Conservation (phyloP, 2,888 invertebrate genomes). For the Drosophila nr. fundita region DNA sequence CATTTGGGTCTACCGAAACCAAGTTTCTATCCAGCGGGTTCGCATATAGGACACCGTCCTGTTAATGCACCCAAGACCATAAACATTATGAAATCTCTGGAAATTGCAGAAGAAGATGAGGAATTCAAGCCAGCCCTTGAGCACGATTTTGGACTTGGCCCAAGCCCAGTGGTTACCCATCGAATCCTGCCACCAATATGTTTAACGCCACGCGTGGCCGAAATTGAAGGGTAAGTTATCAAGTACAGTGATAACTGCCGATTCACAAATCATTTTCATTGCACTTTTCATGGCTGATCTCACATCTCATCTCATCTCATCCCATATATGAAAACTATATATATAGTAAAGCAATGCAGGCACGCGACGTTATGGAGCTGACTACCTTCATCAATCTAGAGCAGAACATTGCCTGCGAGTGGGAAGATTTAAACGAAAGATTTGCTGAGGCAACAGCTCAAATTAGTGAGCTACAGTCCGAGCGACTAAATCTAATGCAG, state of each 20-base stretch:
- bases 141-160: constrained; percentile 22
- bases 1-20: constrained; percentile 63
- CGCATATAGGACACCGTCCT: constrained; percentile 8
- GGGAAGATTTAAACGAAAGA: constrained; percentile 68
- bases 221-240: constrained; percentile 39
- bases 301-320: constrained; percentile 8
- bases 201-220: constrained; percentile 59
- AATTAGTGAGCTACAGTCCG: constrained; percentile 57
- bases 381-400: constrained; percentile 87
- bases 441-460: constrained; percentile 54
- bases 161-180: constrained; percentile 10
- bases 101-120: constrained; percentile 18
- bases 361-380: constrained; percentile 86
- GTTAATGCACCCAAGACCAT: constrained; percentile 55
- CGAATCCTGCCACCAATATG: constrained; percentile 28
- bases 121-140: constrained; percentile 25
- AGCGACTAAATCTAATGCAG: constrained; percentile 36
- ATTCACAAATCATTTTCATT: constrained; percentile 6
- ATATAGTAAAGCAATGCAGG: constrained; percentile 85
- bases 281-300: constrained; percentile 5
- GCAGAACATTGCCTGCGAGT: constrained; percentile 85
- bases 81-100: constrained; percentile 51
- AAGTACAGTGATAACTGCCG: background rate
- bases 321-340: constrained; percentile 27
- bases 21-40: constrained; percentile 46